phyloP scores from a whole-genome alignment of 1,140 invertebrate genomes.

The Atopsyche davidsoni region DNA sequence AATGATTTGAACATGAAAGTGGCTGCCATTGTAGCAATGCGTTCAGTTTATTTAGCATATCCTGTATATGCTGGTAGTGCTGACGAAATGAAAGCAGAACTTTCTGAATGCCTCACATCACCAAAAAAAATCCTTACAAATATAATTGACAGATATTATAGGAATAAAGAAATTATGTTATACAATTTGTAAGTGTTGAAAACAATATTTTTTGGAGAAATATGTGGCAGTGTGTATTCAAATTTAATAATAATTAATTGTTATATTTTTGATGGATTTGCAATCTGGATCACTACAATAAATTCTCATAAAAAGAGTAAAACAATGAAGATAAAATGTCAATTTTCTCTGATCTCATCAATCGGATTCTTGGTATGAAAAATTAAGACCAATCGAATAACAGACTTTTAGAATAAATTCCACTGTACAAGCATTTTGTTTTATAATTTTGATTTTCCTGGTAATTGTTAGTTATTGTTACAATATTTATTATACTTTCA shows the following conservation, averaged over 20 bases:
- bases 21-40: constrained; percentile 12
- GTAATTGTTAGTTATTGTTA: too few relatives aligned
- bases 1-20: constrained; percentile 19
- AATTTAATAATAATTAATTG: background rate
- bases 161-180: constrained; percentile 23
- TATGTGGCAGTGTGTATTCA: background rate
- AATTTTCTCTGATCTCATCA: too few relatives aligned
- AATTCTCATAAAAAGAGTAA: too few relatives aligned
- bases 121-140: constrained; percentile 15
- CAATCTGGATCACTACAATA: too few relatives aligned
- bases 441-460: too few relatives aligned
- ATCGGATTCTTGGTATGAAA: too few relatives aligned
- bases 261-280: too few relatives aligned
- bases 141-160: constrained; percentile 27
- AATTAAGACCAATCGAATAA: too few relatives aligned
- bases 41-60: constrained; percentile 19
- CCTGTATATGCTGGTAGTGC: constrained; percentile 2
- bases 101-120: constrained; percentile 15
- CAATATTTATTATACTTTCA: constrained; percentile 12
- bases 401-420: too few relatives aligned
- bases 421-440: too few relatives aligned
- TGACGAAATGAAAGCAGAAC: constrained; percentile 14
- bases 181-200: constrained; percentile 28
- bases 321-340: too few relatives aligned
- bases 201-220: too few relatives aligned